Base-by-base conservation (phyloP, 2,113 vertebrate species). In the Sturnira hondurensis region DNA sequence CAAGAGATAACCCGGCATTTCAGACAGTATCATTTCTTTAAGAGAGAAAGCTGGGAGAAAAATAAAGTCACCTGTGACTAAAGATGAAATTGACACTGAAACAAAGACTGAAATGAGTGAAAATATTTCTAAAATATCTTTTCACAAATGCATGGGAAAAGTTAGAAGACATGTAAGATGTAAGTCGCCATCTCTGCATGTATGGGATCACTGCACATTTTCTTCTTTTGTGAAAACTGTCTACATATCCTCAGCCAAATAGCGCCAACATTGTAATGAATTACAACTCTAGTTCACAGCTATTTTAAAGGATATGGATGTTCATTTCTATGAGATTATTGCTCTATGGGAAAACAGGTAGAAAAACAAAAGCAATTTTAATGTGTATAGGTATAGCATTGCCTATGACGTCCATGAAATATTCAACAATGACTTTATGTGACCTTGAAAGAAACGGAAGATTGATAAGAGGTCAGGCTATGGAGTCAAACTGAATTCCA, bases 1-100 rank as follows among this genome's bases (percentile, higher is more conserved):
- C 54, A 63, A 91, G 61, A 94, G 63, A 91, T 65, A 89, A 74
- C 33, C 47, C 14, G 41, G n/a, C n/a, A 88, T 95, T 96, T 91
- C 78, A 89, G 86, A 70, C 16, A 41, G 47, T 56, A 41, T 38
- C 74, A 15, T 65, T 56, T 96, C 68, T 58, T 86, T 74, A 68
- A 82, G 68, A 61, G 70, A 93, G 19, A 88, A 74, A 70, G 63
- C 52, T 80, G 45, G 63, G 13, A 7, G 5, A 2, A 50, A 71
- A 73, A 56, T 28, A 24, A 84, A 90, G 36, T 56, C 41, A 77
- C n/a, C 41, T 58, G 36, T 76, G 76, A 81, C 76, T 58, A 68
- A 83, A 84, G 9, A 47, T 71, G 61, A 70, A 36, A 6, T 56
- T 76, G 76, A 95, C 78, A 82, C 26, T 33, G 4, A 81, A 36